phyloP scores from a whole-genome alignment of 2,888 invertebrate species.

The Drosophila emarginata region DNA sequence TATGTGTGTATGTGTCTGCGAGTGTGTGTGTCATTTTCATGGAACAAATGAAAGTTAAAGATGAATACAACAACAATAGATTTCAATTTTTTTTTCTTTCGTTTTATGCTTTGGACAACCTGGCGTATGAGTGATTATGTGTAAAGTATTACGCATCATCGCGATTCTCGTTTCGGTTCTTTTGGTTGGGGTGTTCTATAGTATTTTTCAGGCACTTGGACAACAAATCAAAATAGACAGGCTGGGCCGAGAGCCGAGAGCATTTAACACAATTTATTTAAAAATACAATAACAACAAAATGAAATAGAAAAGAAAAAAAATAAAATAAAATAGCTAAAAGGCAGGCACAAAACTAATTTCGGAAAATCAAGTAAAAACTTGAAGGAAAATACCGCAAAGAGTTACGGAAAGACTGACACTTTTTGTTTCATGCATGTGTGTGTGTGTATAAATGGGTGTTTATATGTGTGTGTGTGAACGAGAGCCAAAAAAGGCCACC shows the following conservation, averaged over 20 bases:
- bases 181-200: neutral
- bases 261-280: constrained; percentile 73
- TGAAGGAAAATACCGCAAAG: constrained; percentile 68
- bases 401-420: constrained; percentile 68
- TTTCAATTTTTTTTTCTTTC: constrained; percentile 23
- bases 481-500: constrained; percentile 67
- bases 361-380: constrained; percentile 73
- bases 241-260: constrained; percentile 57
- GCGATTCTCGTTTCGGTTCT: constrained; percentile 15
- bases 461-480: constrained; percentile 56
- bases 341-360: constrained; percentile 62
- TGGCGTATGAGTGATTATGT: constrained; percentile 70
- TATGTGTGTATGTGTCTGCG: neutral
- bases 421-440: constrained; percentile 48
- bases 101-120: constrained; percentile 27
- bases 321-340: constrained; percentile 16
- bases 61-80: constrained; percentile 22
- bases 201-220: constrained; percentile 58
- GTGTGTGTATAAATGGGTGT: constrained; percentile 17
- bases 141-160: constrained; percentile 68
- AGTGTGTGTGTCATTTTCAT: constrained; percentile 49
- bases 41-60: constrained; percentile 60
- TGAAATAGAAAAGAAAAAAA: constrained; percentile 14
- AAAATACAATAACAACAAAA: constrained; percentile 50
- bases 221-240: constrained; percentile 76